phyloP scores from a whole-genome alignment of 2,113 vertebrate genomes.

The Lasiurus cinereus region DNA sequence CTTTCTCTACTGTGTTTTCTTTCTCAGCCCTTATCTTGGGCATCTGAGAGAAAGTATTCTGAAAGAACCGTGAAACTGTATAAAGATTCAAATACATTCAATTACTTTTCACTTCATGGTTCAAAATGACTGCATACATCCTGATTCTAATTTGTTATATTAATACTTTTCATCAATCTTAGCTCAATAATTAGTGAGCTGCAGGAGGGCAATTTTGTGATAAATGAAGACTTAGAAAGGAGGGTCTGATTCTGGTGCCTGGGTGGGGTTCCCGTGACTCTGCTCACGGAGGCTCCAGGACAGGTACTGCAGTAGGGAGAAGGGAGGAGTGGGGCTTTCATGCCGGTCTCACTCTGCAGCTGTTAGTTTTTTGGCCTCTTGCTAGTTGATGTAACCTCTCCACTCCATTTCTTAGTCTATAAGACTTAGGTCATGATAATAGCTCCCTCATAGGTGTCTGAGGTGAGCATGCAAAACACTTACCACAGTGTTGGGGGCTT shows the following conservation, averaged over 20 bases:
- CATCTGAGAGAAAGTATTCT: neutral
- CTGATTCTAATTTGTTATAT: neutral
- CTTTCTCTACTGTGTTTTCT: neutral
- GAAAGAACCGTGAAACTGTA: neutral
- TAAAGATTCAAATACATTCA: neutral
- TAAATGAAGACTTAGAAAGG: neutral
- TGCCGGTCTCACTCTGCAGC: neutral
- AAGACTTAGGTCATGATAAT: neutral
- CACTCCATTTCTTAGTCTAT: neutral
- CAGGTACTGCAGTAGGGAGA: neutral
- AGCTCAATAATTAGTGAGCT: neutral
- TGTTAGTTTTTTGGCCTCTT: accelerated
- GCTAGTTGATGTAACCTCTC: neutral
- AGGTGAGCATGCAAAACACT: neutral
- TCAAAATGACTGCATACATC: neutral
- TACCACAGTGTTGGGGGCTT: neutral
- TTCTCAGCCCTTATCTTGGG: neutral
- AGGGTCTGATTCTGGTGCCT: neutral
- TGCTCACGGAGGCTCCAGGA: neutral
- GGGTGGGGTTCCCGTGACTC: neutral
- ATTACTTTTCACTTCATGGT: neutral
- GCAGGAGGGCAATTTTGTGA: neutral
- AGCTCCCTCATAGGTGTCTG: neutral
- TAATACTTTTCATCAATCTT: neutral
- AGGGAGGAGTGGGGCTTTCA: too few relatives aligned